Conservation (phyloP, 2,888 invertebrate species). For the Perdita meconis region DNA sequence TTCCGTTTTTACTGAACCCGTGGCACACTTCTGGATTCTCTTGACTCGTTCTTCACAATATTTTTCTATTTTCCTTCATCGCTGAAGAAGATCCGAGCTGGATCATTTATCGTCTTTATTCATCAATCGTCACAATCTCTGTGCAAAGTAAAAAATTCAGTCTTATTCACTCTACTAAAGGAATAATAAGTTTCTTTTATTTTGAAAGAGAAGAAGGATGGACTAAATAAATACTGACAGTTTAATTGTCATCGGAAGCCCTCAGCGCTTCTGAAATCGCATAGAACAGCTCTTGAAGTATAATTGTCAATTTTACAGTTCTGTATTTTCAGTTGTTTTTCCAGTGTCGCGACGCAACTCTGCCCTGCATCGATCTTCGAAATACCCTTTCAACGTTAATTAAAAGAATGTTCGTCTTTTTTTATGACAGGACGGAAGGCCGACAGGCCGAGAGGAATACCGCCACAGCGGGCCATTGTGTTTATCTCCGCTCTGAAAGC, state of each 20-base stretch:
- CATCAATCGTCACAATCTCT: background rate
- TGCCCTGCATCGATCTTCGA: constrained; percentile 16
- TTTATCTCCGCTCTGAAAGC: constrained; percentile 72
- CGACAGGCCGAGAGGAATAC: constrained; percentile 36
- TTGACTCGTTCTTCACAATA: constrained; percentile 8
- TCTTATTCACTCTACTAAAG: no score
- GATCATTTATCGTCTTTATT: background rate
- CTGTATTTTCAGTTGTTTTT: background rate
- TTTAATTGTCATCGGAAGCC: background rate
- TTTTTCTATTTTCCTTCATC: background rate
- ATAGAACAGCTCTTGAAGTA: background rate
- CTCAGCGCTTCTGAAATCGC: background rate
- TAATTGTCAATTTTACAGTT: background rate
- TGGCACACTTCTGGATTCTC: constrained; percentile 37
- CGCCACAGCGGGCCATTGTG: constrained; percentile 48
- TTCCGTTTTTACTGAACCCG: constrained; percentile 32
- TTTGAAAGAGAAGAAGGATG: background rate
- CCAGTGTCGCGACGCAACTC: background rate
- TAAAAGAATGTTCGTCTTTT: constrained; percentile 44
- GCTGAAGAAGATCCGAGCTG: background rate
- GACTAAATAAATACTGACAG: background rate
- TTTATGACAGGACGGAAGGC: constrained; percentile 49
- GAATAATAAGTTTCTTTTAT: background rate
- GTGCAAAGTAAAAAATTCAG: no score
- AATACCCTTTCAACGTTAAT: constrained; percentile 57